These are phyloP conservation scores for Babylonia areolata DNA, from an alignment of 1,140 invertebrate species.

Conservation along the genomic window DNA sequence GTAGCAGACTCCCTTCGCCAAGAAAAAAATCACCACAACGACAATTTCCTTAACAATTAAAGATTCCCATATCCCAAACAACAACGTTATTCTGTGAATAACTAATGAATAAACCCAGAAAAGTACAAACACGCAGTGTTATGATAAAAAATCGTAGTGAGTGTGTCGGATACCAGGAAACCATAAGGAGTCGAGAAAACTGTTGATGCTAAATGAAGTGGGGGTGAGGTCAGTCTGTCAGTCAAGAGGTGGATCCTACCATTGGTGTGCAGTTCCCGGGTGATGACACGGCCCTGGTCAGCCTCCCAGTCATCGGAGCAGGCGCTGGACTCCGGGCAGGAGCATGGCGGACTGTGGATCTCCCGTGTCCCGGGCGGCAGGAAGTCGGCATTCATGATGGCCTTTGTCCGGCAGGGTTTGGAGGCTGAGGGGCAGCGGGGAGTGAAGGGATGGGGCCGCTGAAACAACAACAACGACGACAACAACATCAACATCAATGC, in stretches of 20 bases:
- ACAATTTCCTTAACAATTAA: too few species aligned
- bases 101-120: too few species aligned
- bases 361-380: neutral
- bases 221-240: too few species aligned
- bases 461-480: neutral
- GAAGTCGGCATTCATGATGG: neutral
- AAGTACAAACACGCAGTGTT: too few species aligned
- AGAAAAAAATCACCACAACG: too few species aligned
- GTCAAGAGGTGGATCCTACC: neutral
- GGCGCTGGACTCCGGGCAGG: neutral
- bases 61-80: too few species aligned
- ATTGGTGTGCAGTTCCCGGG: neutral
- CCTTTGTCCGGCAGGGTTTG: constrained; percentile 10
- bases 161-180: too few species aligned
- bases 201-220: too few species aligned
- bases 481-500: neutral
- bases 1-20: too few species aligned
- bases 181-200: too few species aligned
- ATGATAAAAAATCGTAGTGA: too few species aligned
- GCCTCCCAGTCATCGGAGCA: constrained; percentile 17
- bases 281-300: neutral
- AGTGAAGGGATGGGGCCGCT: neutral
- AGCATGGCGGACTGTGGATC: neutral
- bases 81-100: too few species aligned
- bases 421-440: neutral